Evolutionary conservation across 2,888 invertebrate species (phyloP), one percentile per base, ranked within the genome.

Genomic region (Plebejus melissa): DNA sequence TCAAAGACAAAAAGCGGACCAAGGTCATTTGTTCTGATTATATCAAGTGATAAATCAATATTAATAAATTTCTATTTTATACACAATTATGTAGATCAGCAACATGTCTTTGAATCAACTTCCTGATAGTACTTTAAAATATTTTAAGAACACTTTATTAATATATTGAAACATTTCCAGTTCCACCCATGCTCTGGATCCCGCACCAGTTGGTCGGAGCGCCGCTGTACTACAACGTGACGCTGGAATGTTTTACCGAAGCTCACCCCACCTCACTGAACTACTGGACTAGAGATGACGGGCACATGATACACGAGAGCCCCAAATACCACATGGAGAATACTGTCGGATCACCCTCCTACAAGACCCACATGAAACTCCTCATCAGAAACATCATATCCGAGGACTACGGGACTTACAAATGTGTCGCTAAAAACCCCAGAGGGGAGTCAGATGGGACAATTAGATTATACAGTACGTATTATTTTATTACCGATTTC

Each of bases 171-270:
- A 75, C 74, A 90, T 77, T 94, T 94, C 75, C 93, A 98, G 98
- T 98, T 94, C 97, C 98, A 0, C 98, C 98, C 9, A 97, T 98
- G 97, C 94, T 98, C 76, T 97, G 96, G 96, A 98, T 98, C 83
- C 97, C 98, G 5, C 97, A 98, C 90, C 98, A 98, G 88, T 94
- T 98, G 80, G 97, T 98, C 58, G 97, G 98, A 46, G 97, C 97
- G 22, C 97, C 97, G 0, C 93, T 97, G 77, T 96, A 96, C 79
- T 97, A 96, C 87, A 96, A 96, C 82, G 96, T 98, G 11, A 97
- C 97, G 4, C 90, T 98, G 78, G 98, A 98, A 90, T 98, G 98
- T 86, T 96, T 96, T 86, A 97, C 98, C 6, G 98, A 98, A 90
- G 98, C 98, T 2, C 97, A 98, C 90, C 98, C 98, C 4, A 97